phyloP scores from a whole-genome alignment of 2,113 vertebrate species.

The Euleptes europaea region DNA sequence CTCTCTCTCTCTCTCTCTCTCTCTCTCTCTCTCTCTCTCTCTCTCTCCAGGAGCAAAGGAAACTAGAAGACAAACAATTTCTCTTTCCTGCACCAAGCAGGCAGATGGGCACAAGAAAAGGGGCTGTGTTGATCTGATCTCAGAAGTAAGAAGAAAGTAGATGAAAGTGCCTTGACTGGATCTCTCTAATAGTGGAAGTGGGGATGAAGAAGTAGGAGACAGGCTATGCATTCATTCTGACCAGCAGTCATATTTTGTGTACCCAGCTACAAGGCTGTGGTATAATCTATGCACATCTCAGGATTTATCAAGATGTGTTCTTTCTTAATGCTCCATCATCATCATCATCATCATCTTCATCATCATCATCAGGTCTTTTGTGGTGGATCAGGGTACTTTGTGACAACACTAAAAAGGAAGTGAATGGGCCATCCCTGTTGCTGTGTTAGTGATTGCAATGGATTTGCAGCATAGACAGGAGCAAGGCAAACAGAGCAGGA shows the following conservation, averaged over 20 bases:
- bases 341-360: not conserved
- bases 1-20: not conserved
- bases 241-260: not conserved
- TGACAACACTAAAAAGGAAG: not conserved
- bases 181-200: not conserved
- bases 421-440: not conserved
- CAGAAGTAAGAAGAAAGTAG: not conserved
- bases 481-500: not conserved
- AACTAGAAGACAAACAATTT: conserved; percentile 3
- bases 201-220: not conserved
- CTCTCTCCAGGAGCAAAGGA: not conserved
- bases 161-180: not conserved
- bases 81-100: not conserved
- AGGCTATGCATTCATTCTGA: not conserved
- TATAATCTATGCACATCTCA: not conserved
- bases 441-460: not conserved
- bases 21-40: not conserved
- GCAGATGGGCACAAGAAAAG: too few relatives aligned
- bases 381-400: not conserved
- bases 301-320: not conserved
- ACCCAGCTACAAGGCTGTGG: not conserved
- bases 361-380: not conserved
- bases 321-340: not conserved
- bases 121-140: not conserved
- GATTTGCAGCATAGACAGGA: not conserved